Evolutionary conservation across 2,797 vertebrate species (phyloP).

Genomic region (Okamejei kenojei): DNA sequence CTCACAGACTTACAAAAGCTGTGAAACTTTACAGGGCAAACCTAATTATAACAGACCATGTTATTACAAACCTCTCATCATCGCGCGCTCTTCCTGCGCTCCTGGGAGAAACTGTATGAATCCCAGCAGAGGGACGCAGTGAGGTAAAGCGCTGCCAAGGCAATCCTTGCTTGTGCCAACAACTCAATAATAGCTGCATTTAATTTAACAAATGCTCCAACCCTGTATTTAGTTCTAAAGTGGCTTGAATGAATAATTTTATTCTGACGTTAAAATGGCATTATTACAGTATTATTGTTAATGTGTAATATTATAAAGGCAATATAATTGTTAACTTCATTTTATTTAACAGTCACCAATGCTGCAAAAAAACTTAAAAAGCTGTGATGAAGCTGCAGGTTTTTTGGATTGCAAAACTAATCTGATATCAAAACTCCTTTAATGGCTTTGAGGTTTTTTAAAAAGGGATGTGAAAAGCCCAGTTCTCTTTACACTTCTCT

Average conservation of each 20-base stretch:
- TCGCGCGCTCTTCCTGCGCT: not conserved
- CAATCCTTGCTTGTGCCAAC: not conserved
- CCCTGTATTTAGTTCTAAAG: not conserved
- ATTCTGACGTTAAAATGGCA: too few relatives aligned
- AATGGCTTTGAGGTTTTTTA: too few relatives aligned
- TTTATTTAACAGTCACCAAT: too few relatives aligned
- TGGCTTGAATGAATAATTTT: not conserved
- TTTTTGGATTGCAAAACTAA: not conserved
- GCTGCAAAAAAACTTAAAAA: not conserved
- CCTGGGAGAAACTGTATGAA: not conserved
- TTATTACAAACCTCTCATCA: conserved; percentile 27
- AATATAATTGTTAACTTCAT: too few relatives aligned
- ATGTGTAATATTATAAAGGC: too few relatives aligned
- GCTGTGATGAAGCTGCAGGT: not conserved
- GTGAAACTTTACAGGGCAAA: conserved; percentile 34
- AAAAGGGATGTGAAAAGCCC: too few relatives aligned
- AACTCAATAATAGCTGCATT: not conserved
- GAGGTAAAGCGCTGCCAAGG: not conserved
- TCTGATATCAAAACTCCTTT: too few relatives aligned
- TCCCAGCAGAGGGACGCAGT: not conserved
- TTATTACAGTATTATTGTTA: too few relatives aligned
- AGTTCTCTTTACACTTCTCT: too few relatives aligned
- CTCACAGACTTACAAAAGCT: conserved; percentile 3
- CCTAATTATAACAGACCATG: conserved; percentile 35
- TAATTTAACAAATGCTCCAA: not conserved